These are phyloP conservation scores for Phocoena phocoena DNA, from an alignment of 2,113 vertebrate genomes.

Conservation along the genomic window DNA sequence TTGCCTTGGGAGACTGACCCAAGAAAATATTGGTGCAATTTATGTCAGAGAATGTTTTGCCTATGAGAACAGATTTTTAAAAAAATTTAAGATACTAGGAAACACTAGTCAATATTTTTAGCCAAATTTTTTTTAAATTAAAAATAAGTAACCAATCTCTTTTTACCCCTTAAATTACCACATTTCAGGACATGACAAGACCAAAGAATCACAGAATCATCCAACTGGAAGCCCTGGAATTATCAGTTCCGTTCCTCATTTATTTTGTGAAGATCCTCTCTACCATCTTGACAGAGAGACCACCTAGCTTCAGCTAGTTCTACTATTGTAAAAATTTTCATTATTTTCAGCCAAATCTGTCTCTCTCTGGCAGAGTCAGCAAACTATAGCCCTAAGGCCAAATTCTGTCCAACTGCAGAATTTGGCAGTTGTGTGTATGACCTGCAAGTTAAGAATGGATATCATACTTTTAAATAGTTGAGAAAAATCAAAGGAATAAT, in stretches of 20 bases:
- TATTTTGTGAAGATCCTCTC: background rate
- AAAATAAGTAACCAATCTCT: background rate
- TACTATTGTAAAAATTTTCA: background rate
- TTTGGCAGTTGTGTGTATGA: background rate
- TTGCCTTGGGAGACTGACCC: no score
- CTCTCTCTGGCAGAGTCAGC: background rate
- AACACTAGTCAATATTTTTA: constrained; percentile 3
- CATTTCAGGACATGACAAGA: background rate
- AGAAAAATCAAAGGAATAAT: background rate
- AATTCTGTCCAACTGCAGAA: background rate
- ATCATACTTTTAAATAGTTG: background rate
- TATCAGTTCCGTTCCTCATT: background rate
- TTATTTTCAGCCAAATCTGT: background rate
- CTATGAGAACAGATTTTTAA: background rate
- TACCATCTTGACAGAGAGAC: background rate
- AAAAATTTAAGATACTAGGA: background rate
- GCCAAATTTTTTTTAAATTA: background rate
- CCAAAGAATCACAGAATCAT: background rate
- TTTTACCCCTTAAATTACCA: background rate
- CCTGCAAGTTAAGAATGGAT: background rate
- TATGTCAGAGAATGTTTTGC: background rate
- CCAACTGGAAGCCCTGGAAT: background rate
- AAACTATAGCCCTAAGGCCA: background rate
- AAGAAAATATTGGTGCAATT: background rate
- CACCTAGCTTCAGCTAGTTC: background rate